Base-by-base conservation (phyloP, 1,140 invertebrate genomes). In the Temnothorax longispinosus region DNA sequence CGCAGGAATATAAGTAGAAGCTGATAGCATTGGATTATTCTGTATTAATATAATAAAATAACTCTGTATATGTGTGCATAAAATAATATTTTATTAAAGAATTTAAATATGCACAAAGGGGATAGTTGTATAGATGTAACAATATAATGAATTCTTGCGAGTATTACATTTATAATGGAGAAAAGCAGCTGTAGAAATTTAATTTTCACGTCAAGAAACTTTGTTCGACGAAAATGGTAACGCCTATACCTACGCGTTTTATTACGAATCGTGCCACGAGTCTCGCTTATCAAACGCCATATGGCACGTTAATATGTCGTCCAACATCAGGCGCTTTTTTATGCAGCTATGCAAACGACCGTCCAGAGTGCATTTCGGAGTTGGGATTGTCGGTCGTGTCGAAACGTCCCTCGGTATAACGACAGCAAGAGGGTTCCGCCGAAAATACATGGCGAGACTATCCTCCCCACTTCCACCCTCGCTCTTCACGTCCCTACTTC, bases 331-430 rank as follows among this genome's bases (percentile, higher is more conserved):
- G 32, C 77, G 38, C 52, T 54, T 52, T 81, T 71, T 62, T 41
- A 62, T 52, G 65, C 69, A 58, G n/a, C 77, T 87, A 88, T 91
- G 88, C 87, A 90, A 91, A 90, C 81, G 87, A 87, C 58, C 56
- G 75, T 13, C 32, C 84, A 56, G 87, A 88, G 71, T 60, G 85
- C 86, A 72, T 47, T 58, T 67, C 56, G 80, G 85, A 88, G 89
- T 88, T 74, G 44, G 86, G 72, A 90, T 88, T 90, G 86, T 88
- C 89, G 89, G 87, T 90, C 76, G 81, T 85, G 88, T 86, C 87
- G 87, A 87, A 88, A 82, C 54, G 86, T 90, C 89, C 88, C 88
- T 90, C 82, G 86, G 78, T 84, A 90, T 84, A 90, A 88, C 86
- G 88, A 60, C 89, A 65, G 58, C 80, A 80, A 58, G 77, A 87